Conservation (phyloP, 2,113 vertebrate genomes). For the Eleginops maclovinus region DNA sequence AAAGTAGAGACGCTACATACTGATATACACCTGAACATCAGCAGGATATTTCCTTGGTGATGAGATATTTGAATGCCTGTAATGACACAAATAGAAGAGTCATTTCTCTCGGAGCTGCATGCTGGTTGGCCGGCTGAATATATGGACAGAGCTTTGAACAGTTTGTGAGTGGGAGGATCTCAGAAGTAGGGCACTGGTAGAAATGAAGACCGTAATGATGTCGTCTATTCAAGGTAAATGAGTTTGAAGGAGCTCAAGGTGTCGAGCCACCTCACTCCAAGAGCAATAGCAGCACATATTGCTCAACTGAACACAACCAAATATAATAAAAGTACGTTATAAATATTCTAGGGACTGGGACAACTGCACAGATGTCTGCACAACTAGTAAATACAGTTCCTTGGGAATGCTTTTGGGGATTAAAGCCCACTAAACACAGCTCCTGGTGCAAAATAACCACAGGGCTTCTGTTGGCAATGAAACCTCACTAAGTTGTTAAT, state of each 20-base stretch:
- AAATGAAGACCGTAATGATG: conserved; percentile 45
- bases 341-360: too few relatives aligned
- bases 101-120: too few relatives aligned
- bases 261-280: too few relatives aligned
- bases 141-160: conserved; percentile 67
- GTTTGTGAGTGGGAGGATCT: conserved; percentile 80
- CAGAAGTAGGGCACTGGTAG: conserved; percentile 72
- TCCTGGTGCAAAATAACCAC: too few relatives aligned
- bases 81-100: too few relatives aligned
- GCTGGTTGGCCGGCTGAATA: conserved; percentile 21
- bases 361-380: neutral
- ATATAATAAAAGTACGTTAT: too few relatives aligned
- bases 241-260: conserved; percentile 14
- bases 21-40: too few relatives aligned
- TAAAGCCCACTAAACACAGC: neutral
- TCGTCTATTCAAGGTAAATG: conserved; percentile 31
- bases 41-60: too few relatives aligned
- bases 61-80: too few relatives aligned
- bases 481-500: conserved; percentile 4
- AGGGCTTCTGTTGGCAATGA: neutral
- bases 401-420: neutral
- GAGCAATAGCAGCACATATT: too few relatives aligned
- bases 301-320: too few relatives aligned
- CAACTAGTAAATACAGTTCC: neutral
- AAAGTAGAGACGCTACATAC: too few relatives aligned